A percentile compares a stretch with the other conserved stretches of the same genome.
Evolutionary conservation across 2,888 invertebrate genomes (phyloP).

Genomic region (Lingula anatina): DNA sequence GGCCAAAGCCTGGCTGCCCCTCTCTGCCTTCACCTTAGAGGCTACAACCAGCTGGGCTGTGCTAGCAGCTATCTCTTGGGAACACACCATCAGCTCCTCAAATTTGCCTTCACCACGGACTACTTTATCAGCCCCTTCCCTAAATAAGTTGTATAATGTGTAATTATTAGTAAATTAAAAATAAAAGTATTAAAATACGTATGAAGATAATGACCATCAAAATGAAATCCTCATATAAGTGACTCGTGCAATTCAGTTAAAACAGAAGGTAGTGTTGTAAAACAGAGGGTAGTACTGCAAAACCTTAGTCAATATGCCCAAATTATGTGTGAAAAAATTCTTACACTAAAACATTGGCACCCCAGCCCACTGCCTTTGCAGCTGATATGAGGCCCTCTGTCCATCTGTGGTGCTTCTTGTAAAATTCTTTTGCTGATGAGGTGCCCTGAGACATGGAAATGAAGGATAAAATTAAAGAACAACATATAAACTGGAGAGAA

Average conservation of each 20-base stretch:
- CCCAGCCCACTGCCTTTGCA: slow-evolving; percentile 93
- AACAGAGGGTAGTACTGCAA: no score
- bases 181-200: no score
- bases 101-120: slow-evolving; percentile 75
- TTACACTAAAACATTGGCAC: slow-evolving; percentile 88
- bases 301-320: no score
- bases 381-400: slow-evolving; percentile 97
- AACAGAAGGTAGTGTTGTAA: no score
- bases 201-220: no score
- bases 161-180: no score
- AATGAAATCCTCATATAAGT: no score
- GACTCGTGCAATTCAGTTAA: no score
- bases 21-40: slow-evolving; percentile 86
- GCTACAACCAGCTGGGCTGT: slow-evolving; percentile 97
- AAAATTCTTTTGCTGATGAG: slow-evolving; percentile 87
- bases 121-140: slow-evolving; percentile 87
- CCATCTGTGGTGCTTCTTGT: slow-evolving; percentile 97
- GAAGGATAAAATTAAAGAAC: no score
- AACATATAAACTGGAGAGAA: no score
- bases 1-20: slow-evolving; percentile 72
- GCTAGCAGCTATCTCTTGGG: slow-evolving; percentile 92
- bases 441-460: slow-evolving; percentile 64
- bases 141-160: no score
- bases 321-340: no score
- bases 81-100: slow-evolving; percentile 90